These are phyloP conservation scores for Cyanoramphus novaezelandiae DNA, from an alignment of 2,113 vertebrate genomes.

Conservation along the genomic window DNA sequence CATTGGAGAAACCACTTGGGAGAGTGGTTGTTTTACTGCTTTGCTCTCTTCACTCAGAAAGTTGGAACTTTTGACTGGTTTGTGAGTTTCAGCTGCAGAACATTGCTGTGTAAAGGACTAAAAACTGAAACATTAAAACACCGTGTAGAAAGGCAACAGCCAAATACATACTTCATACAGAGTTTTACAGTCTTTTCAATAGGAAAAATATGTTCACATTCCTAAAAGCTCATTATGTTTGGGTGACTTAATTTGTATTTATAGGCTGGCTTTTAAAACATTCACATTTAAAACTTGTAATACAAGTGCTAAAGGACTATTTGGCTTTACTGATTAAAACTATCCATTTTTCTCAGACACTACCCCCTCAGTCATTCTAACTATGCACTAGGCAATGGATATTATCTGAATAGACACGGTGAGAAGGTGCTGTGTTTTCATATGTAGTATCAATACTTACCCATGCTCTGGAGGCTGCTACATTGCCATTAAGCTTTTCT, in stretches of 20 bases:
- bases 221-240: not conserved
- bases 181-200: not conserved
- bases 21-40: not conserved
- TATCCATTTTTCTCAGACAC: not conserved
- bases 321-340: not conserved
- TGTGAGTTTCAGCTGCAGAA: not conserved
- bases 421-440: not conserved
- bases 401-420: not conserved
- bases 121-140: not conserved
- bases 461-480: slow-evolving; percentile 78
- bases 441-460: slow-evolving; percentile 46
- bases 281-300: not conserved
- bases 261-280: not conserved
- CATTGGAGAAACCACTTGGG: not conserved
- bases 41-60: not conserved
- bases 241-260: not conserved
- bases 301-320: not conserved
- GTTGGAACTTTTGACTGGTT: not conserved
- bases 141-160: not conserved
- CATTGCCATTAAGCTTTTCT: slow-evolving; percentile 84
- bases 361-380: not conserved
- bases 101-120: not conserved
- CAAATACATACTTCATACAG: not conserved
- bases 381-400: not conserved
- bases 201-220: not conserved